These are phyloP conservation scores for Vanessa cardui DNA, from an alignment of 2,888 invertebrate genomes.

Conservation along the genomic window DNA sequence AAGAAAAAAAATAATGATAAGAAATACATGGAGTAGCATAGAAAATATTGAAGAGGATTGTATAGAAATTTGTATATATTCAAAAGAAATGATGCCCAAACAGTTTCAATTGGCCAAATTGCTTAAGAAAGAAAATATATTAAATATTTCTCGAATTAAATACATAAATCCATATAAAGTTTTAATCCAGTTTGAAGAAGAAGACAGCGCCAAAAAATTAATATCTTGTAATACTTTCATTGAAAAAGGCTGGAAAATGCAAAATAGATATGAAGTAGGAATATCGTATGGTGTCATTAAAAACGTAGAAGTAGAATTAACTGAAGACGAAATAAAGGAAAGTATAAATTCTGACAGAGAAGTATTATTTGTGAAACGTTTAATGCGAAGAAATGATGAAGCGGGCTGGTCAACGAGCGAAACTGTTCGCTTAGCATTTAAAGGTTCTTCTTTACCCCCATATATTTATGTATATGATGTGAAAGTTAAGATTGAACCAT, in stretches of 20 bases:
- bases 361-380: constrained; percentile 2
- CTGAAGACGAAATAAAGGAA: constrained; percentile 12
- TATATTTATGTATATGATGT: not conserved
- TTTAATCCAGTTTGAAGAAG: constrained; percentile 1
- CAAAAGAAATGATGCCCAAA: too few species aligned
- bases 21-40: too few species aligned
- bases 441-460: not conserved
- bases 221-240: not conserved
- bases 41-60: too few species aligned
- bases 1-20: too few species aligned
- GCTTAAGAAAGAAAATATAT: not conserved
- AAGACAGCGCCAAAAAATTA: constrained; percentile 7
- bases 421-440: constrained; percentile 1
- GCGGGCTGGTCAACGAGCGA: not conserved
- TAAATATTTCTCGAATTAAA: not conserved
- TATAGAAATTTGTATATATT: too few species aligned
- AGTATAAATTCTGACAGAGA: not conserved
- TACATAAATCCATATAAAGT: constrained; percentile 35
- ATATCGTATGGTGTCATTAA: constrained; percentile 10
- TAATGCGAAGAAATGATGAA: constrained; percentile 6
- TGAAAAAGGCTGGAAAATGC: constrained; percentile 1
- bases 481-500: not conserved
- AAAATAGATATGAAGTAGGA: constrained; percentile 2
- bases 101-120: not conserved
- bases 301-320: constrained; percentile 11